Evolutionary conservation across 2,113 vertebrate species (phyloP), one percentile per base, ranked within the genome.

Genomic region (Pelmatolapia mariae): DNA sequence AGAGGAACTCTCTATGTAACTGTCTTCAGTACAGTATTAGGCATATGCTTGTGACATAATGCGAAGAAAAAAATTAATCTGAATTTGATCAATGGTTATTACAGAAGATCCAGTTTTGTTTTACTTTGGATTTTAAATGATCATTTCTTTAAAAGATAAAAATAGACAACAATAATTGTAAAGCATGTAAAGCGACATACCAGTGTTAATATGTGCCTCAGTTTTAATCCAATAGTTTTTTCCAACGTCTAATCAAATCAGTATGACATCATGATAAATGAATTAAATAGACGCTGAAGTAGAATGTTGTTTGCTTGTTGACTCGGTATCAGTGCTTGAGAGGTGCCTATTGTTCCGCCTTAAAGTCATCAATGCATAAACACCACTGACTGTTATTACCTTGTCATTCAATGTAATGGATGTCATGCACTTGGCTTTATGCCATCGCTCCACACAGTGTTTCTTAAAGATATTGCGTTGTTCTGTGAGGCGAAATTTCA

Each of bases 241-340:
- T 50, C 66, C 85, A 81, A 45, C 50, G 15, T 88, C 56, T 94
- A 93, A 95, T 95, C 50, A 73, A 89, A 94, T 96, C 91, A 90
- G 81, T 87, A 87, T 93, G 93, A 93, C 89, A 89, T 94, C 89
- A 90, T 54, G 81, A 45, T 89, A 92, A 93, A 92, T 61, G 16
- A 93, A 94, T 95, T 89, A 33, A 82, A 86, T 13, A 2, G 22
- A 61, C 12, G 81, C 80, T 33, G 81, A 63, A 78, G 86, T 52
- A 83, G 91, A 84, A 36, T 52, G 83, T 83, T 88, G 87, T 89
- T 89, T 92, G 85, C 91, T 88, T 86, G 84, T 86, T 80, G 91
- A 92, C 80, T 92, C 80, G 10, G 52, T 66, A 82, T 89, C 47
- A 73, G 86, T 40, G n/a, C 50, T 33, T 91, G 80, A 89, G 90